Evolutionary conservation across 1,140 invertebrate species (phyloP).

Genomic region (Bombus haemorrhoidalis): DNA sequence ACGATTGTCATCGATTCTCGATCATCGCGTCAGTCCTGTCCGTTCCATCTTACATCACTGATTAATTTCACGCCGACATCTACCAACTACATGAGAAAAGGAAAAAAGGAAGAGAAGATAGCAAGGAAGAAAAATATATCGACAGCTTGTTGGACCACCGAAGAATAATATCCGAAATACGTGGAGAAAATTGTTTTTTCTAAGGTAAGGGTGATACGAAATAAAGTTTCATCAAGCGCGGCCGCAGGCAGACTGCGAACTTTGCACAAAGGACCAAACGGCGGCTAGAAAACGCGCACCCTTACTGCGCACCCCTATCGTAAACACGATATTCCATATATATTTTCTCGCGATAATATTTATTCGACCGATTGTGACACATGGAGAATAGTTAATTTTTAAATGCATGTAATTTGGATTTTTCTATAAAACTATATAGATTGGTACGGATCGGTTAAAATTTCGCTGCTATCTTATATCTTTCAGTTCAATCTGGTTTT

Average conservation of each 20-base stretch:
- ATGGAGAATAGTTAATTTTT: not conserved
- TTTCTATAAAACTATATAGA: not conserved
- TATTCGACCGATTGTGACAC: not conserved
- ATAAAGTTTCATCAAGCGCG: conserved; percentile 30
- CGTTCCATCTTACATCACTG: not conserved
- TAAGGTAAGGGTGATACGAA: not conserved
- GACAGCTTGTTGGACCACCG: too few species aligned
- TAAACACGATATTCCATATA: conserved; percentile 9
- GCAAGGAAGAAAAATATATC: not conserved
- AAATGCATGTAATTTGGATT: not conserved
- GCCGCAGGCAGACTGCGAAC: conserved; percentile 38
- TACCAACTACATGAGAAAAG: not conserved
- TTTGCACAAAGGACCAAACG: conserved; percentile 30
- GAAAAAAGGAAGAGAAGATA: not conserved
- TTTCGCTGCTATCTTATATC: not conserved
- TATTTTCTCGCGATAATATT: not conserved
- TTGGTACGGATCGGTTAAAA: not conserved
- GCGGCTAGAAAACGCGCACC: conserved; percentile 26
- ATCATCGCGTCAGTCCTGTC: not conserved
- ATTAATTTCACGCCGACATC: not conserved
- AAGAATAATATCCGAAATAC: not conserved
- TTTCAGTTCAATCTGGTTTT: too few species aligned
- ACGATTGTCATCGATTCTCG: not conserved
- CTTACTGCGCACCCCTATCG: conserved; percentile 35
- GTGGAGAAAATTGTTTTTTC: not conserved